These are phyloP conservation scores for Pseudeuparius sepicola DNA, from an alignment of 2,888 invertebrate genomes.

Conservation along the genomic window DNA sequence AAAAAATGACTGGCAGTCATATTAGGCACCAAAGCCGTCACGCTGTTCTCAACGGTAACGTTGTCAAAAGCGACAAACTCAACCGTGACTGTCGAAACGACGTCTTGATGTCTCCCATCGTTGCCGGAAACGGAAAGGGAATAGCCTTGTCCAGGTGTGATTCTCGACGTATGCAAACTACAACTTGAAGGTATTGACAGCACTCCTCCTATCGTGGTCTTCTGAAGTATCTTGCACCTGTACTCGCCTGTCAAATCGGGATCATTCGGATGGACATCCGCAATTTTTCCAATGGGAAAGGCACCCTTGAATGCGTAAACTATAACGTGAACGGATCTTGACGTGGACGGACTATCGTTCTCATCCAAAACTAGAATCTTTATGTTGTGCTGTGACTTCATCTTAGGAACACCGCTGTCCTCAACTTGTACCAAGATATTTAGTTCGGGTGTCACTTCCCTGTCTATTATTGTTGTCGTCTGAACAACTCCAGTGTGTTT, in stretches of 20 bases:
- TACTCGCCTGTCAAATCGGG: conserved; percentile 85
- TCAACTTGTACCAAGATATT: conserved; percentile 74
- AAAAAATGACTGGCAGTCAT: conserved; percentile 67
- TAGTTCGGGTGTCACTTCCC: conserved; percentile 68
- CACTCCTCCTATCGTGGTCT: conserved; percentile 48
- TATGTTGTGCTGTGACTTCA: conserved; percentile 71
- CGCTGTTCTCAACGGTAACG: conserved; percentile 69
- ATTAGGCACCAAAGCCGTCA: conserved; percentile 66
- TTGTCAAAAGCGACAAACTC: conserved; percentile 68
- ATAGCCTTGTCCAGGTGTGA: conserved; percentile 62
- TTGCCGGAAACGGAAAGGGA: conserved; percentile 75
- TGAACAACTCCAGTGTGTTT: conserved; percentile 70
- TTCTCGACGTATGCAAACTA: conserved; percentile 64
- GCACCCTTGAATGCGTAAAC: conserved; percentile 68
- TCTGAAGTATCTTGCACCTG: conserved; percentile 67
- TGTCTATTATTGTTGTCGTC: conserved; percentile 70
- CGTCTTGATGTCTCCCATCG: conserved; percentile 81
- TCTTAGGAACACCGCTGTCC: conserved; percentile 76
- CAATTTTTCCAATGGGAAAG: conserved; percentile 73
- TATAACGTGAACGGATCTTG: conserved; percentile 71
- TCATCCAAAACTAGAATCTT: conserved; percentile 71
- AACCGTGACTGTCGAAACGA: conserved; percentile 76
- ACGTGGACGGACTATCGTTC: conserved; percentile 83
- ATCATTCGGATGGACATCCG: conserved; percentile 87
- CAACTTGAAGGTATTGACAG: conserved; percentile 68